These are phyloP conservation scores for Sycophila texana DNA, from an alignment of 2,888 invertebrate species.

Conservation along the genomic window DNA sequence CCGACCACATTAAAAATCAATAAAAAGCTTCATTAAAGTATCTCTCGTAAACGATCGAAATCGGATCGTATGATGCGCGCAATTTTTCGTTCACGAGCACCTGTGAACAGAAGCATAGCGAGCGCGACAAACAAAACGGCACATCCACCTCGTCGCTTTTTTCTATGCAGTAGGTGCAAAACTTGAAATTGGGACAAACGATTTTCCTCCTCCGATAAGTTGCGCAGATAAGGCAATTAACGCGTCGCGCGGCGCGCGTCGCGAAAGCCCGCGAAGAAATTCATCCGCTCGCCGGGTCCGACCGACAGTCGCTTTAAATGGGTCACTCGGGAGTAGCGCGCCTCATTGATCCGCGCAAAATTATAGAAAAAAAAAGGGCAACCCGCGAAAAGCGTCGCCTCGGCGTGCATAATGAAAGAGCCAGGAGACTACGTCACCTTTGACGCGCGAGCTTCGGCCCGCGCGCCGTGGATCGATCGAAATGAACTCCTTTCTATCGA, in stretches of 20 bases:
- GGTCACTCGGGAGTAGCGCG: conserved; percentile 17
- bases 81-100: too few relatives aligned
- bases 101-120: too few relatives aligned
- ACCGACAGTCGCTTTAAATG: conserved; percentile 14
- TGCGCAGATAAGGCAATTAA: conserved; percentile 20
- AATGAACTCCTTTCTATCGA: conserved; percentile 44
- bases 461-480: conserved; percentile 40
- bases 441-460: conserved; percentile 20
- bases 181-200: conserved; percentile 14
- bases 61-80: too few relatives aligned
- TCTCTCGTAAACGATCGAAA: too few relatives aligned
- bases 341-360: conserved; percentile 43
- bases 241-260: too few relatives aligned
- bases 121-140: not conserved
- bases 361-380: not conserved
- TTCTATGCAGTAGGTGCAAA: not conserved
- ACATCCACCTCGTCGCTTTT: not conserved
- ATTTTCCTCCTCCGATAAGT: conserved; percentile 28
- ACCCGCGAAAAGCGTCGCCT: conserved; percentile 23
- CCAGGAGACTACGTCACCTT: conserved; percentile 40
- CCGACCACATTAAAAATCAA: too few relatives aligned
- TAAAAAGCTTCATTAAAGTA: too few relatives aligned
- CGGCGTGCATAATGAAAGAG: conserved; percentile 38
- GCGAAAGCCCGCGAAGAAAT: not conserved
- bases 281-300: not conserved